Conservation (phyloP, 30 jellyfish, hydroid and myxozoan genomes). For the Sanderia malayensis region DNA sequence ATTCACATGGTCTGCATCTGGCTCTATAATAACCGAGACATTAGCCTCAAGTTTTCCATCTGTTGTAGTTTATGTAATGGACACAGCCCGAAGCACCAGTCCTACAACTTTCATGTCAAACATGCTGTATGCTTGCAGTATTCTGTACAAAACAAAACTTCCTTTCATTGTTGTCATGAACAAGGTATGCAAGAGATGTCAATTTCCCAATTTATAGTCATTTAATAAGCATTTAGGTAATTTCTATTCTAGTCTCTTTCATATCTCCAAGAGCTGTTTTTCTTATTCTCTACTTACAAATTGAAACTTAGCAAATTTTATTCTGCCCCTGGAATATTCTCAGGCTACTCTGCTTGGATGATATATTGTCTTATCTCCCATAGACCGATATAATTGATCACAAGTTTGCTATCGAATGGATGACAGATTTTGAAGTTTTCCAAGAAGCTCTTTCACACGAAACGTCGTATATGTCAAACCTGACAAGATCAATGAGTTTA, state of each 20-base stretch:
- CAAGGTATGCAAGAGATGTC: no score
- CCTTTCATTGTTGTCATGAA: conserved; percentile 91
- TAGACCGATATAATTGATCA: conserved; percentile 89
- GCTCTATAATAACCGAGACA: conserved; percentile 87
- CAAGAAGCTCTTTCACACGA: conserved; percentile 88
- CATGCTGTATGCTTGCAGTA: conserved; percentile 97
- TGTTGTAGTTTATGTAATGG: conserved; percentile 89
- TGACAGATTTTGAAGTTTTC: conserved; percentile 90
- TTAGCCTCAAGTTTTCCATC: conserved; percentile 94
- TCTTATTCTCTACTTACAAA: no score
- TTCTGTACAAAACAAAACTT: conserved; percentile 74
- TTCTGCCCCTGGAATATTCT: no score
- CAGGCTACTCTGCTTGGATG: no score
- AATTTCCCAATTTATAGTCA: no score
- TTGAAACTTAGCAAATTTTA: no score
- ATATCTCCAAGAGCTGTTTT: no score
- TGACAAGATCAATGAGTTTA: conserved; percentile 92
- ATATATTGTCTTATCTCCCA: no score
- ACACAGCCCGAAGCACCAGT: conserved; percentile 83
- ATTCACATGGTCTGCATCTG: conserved; percentile 99
- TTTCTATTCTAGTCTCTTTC: no score
- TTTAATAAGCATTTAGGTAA: no score
- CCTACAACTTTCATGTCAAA: conserved; percentile 98
- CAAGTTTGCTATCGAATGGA: conserved; percentile 87
- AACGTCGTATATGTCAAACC: conserved; percentile 80